Percentiles rank a stretch among this genome's conserved stretches.
Conservation (phyloP, 2,113 vertebrate species). For the Lichenostomus cassidix region DNA sequence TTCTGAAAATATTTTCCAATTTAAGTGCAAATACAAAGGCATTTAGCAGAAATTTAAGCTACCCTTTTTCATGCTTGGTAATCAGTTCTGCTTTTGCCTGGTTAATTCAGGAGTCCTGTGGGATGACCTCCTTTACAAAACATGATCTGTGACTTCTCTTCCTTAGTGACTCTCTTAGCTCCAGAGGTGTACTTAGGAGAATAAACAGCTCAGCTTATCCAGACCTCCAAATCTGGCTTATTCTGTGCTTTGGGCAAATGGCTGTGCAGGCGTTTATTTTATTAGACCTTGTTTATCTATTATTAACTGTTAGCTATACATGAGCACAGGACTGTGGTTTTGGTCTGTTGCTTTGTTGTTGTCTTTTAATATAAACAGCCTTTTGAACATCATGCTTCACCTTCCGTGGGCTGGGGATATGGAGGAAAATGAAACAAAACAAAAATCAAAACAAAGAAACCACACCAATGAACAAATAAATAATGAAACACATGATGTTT, state of each 20-base stretch:
- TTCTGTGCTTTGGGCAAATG: not conserved
- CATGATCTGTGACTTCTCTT: not conserved
- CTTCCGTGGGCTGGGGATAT: not conserved
- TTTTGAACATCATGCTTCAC: not conserved
- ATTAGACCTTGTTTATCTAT: slow-evolving; percentile 33
- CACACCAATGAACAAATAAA: slow-evolving; percentile 39
- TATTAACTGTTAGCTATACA: slow-evolving; percentile 26
- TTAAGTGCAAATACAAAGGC: not conserved
- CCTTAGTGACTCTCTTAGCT: not conserved
- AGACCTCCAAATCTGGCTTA: not conserved
- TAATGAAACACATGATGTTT: not conserved
- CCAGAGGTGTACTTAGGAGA: slow-evolving; percentile 8
- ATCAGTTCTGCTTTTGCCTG: not conserved
- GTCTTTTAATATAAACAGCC: slow-evolving; percentile 38
- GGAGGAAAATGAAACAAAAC: slow-evolving; percentile 27
- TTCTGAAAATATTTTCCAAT: not conserved
- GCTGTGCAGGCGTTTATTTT: slow-evolving; percentile 6
- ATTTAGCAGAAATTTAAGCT: not conserved
- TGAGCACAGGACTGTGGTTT: slow-evolving; percentile 28
- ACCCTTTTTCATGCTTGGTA: not conserved
- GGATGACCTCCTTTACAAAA: not conserved
- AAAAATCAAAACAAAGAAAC: slow-evolving; percentile 48
- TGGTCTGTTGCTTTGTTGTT: slow-evolving; percentile 41
- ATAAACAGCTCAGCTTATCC: slow-evolving; percentile 1
- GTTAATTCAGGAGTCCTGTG: not conserved